Percentiles rank a stretch among this genome's conserved stretches.
Conservation (phyloP, 2,797 vertebrate species). For the Channa striata region DNA sequence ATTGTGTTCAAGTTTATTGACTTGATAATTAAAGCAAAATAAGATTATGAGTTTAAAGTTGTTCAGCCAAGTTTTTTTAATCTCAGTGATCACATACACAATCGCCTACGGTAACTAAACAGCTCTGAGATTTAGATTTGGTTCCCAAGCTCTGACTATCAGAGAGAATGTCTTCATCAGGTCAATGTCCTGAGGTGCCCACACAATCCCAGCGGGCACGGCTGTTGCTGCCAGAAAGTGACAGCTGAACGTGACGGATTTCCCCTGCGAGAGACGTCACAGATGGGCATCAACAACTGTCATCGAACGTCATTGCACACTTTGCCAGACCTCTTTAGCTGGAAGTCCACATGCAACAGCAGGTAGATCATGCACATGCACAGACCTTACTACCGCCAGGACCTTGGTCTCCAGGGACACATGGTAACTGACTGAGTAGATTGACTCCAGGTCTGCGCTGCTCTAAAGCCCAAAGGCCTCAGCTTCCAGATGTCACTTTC, state of each 20-base stretch:
- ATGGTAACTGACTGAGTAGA: slow-evolving; percentile 59
- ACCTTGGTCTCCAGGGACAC: slow-evolving; percentile 65
- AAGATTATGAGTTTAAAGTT: slow-evolving; percentile 15
- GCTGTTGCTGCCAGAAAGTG: slow-evolving; percentile 59
- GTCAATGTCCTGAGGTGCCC: slow-evolving; percentile 58
- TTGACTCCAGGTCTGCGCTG: slow-evolving; percentile 68
- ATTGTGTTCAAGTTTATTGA: slow-evolving; percentile 70
- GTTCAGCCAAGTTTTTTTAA: slow-evolving; percentile 14
- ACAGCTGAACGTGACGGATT: slow-evolving; percentile 70
- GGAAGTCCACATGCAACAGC: slow-evolving; percentile 24
- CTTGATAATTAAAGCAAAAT: slow-evolving; percentile 72
- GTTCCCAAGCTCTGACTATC: slow-evolving; percentile 12
- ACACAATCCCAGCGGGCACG: slow-evolving; percentile 5
- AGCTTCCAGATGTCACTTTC: slow-evolving; percentile 75
- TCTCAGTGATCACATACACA: background rate
- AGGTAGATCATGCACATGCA: slow-evolving; percentile 28
- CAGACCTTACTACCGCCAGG: slow-evolving; percentile 65
- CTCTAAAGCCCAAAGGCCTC: slow-evolving; percentile 55
- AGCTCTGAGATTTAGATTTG: slow-evolving; percentile 18
- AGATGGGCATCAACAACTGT: slow-evolving; percentile 18
- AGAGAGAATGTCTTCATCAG: slow-evolving; percentile 25
- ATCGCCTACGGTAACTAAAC: background rate
- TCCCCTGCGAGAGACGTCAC: slow-evolving; percentile 68
- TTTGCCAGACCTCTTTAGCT: slow-evolving; percentile 61
- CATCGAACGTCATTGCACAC: slow-evolving; percentile 25